These are phyloP conservation scores for Somateria mollissima DNA, from an alignment of 2,797 vertebrate genomes.

Conservation along the genomic window DNA sequence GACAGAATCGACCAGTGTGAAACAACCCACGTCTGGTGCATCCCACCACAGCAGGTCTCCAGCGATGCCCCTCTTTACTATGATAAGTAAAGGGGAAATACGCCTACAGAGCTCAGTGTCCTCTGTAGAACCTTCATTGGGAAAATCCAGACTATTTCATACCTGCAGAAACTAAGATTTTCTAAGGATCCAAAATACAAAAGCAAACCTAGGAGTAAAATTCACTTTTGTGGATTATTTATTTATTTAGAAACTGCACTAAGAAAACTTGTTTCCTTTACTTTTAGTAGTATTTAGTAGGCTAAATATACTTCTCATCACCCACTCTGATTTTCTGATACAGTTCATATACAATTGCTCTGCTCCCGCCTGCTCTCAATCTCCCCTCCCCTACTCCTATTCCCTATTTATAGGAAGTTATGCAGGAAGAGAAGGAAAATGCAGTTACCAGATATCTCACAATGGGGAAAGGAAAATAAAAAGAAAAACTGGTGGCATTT, in stretches of 20 bases:
- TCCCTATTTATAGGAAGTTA: slow-evolving; percentile 20
- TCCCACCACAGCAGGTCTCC: neutral
- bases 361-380: neutral
- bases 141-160: neutral
- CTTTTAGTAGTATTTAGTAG: neutral
- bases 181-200: neutral
- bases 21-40: neutral
- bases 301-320: slow-evolving; percentile 13
- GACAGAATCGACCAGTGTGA: neutral
- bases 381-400: neutral
- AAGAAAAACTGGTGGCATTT: neutral
- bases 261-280: slow-evolving; percentile 16
- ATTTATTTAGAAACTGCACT: neutral
- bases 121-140: neutral
- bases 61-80: neutral
- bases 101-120: neutral
- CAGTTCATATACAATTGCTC: slow-evolving; percentile 5
- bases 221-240: neutral
- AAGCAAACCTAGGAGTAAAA: neutral
- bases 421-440: neutral
- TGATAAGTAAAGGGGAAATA: neutral
- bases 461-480: slow-evolving; percentile 4
- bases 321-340: slow-evolving; percentile 32
- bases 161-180: neutral
- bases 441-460: neutral